phyloP scores from a whole-genome alignment of 1,140 invertebrate genomes.

The Thaumetopoea pityocampa region DNA sequence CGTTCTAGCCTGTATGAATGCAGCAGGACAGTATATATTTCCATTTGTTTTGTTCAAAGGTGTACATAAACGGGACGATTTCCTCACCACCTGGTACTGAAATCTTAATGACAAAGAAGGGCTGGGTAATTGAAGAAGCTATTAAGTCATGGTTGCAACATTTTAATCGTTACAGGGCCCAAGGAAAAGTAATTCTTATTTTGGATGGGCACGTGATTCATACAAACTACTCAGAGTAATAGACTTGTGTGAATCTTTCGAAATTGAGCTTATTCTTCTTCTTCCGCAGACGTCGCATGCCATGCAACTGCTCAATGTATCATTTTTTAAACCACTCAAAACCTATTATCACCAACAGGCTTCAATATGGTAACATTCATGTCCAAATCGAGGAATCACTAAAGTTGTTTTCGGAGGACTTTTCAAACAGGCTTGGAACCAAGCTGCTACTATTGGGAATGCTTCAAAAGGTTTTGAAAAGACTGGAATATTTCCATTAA shows the following conservation, averaged over 20 bases:
- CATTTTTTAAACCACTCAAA: conserved; percentile 11
- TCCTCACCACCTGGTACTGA: conserved; percentile 8
- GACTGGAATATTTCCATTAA: conserved; percentile 31
- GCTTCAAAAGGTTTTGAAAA: conserved; percentile 36
- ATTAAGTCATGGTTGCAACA: conserved; percentile 8
- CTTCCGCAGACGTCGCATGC: conserved; percentile 12
- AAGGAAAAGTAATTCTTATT: neutral
- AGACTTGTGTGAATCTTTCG: conserved; percentile 12
- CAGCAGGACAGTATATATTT: conserved; percentile 6
- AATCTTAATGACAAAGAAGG: conserved; percentile 15
- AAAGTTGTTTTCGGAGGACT: conserved; percentile 24
- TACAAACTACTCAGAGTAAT: conserved; percentile 12
- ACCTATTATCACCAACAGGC: conserved; percentile 15
- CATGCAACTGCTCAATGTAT: conserved; percentile 11
- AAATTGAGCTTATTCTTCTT: conserved; percentile 10
- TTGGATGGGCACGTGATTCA: neutral
- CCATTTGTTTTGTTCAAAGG: conserved; percentile 15
- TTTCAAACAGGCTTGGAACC: conserved; percentile 32
- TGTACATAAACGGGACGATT: conserved; percentile 12
- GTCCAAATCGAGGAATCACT: conserved; percentile 8
- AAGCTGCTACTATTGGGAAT: conserved; percentile 40
- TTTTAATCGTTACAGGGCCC: conserved; percentile 8
- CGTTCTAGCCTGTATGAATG: conserved; percentile 9
- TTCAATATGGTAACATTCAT: conserved; percentile 14
- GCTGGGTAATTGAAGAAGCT: conserved; percentile 15